These are phyloP conservation scores for Xylocampa areola DNA, from an alignment of 2,888 invertebrate species.

Conservation along the genomic window DNA sequence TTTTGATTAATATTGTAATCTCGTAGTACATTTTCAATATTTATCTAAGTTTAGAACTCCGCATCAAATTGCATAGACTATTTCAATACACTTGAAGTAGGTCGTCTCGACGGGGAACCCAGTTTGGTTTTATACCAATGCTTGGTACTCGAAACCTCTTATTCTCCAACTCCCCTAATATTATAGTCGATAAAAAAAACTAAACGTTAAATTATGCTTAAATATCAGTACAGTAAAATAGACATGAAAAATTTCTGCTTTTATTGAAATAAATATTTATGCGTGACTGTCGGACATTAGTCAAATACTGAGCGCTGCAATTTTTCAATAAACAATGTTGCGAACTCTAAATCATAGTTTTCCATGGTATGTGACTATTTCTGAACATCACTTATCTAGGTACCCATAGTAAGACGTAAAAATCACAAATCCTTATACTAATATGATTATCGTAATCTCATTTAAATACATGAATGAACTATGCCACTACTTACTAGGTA, in stretches of 20 bases:
- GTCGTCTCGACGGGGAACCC: no score
- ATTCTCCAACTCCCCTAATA: no score
- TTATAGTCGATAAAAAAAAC: no score
- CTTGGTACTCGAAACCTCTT: no score
- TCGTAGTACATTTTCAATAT: no score
- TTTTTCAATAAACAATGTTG: constrained; percentile 10
- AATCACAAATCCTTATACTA: constrained; percentile 20
- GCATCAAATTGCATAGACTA: no score
- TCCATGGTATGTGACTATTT: neutral
- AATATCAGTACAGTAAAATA: neutral
- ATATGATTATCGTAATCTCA: constrained; percentile 25
- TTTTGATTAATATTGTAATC: no score
- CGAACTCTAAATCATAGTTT: constrained; percentile 3
- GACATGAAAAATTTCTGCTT: neutral
- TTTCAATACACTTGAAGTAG: no score
- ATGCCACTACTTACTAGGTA: constrained; percentile 9
- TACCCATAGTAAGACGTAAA: neutral
- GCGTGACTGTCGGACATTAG: constrained; percentile 16
- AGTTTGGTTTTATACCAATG: no score
- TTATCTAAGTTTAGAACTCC: no score
- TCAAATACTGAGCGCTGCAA: constrained; percentile 8
- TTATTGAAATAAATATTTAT: neutral
- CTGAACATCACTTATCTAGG: neutral
- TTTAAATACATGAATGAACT: constrained; percentile 21
- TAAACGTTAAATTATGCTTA: no score